phyloP scores from a whole-genome alignment of 2,113 vertebrate species.

The Grallaria varia region DNA sequence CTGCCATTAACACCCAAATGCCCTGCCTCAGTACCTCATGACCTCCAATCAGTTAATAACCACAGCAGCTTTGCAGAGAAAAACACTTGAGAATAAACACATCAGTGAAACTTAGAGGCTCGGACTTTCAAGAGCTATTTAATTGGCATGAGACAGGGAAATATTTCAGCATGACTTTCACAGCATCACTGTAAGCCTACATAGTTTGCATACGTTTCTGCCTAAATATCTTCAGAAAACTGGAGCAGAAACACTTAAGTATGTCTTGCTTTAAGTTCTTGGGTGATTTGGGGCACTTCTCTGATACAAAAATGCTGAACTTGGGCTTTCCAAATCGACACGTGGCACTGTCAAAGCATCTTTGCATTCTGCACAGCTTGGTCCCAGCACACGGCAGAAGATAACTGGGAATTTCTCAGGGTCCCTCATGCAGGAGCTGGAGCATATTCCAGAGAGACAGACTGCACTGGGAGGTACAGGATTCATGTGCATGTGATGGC shows the following conservation, averaged over 20 bases:
- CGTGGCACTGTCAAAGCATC: background rate
- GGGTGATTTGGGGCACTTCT: background rate
- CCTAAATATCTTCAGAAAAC: background rate
- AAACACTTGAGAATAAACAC: background rate
- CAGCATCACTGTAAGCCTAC: background rate
- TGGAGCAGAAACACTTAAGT: background rate
- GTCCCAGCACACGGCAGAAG: background rate
- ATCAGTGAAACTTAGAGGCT: background rate
- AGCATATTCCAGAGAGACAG: background rate
- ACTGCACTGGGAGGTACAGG: background rate
- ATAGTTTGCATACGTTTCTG: background rate
- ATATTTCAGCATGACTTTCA: background rate
- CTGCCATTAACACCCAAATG: background rate
- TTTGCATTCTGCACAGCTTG: background rate
- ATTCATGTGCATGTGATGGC: background rate
- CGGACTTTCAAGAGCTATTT: background rate
- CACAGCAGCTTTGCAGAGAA: background rate
- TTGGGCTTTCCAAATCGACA: background rate
- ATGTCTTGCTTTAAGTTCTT: background rate
- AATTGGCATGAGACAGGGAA: background rate
- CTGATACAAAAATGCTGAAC: background rate
- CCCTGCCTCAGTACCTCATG: background rate
- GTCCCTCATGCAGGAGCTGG: background rate
- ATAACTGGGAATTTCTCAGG: background rate
- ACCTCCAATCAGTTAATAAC: background rate